phyloP scores from a whole-genome alignment of 2,888 invertebrate genomes.

The Notodonta dromedarius region DNA sequence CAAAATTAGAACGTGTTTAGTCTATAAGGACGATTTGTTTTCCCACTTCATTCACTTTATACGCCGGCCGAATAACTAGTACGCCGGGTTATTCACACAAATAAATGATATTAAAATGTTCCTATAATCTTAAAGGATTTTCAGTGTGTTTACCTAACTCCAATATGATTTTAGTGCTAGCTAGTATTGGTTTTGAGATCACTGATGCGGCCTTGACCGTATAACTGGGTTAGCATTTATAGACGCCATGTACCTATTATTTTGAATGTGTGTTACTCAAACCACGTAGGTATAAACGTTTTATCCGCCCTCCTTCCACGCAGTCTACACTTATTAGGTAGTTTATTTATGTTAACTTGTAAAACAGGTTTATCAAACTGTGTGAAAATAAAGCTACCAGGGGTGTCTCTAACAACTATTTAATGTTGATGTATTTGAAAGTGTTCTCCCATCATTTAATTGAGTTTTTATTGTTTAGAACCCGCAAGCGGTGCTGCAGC shows the following conservation, averaged over 20 bases:
- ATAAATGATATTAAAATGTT: slow-evolving; percentile 11
- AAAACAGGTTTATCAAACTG: no score
- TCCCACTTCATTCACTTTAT: slow-evolving; percentile 26
- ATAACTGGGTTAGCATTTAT: neutral
- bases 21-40: slow-evolving; percentile 40
- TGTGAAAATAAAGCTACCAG: no score
- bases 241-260: neutral
- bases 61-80: slow-evolving; percentile 15
- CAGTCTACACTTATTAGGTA: no score
- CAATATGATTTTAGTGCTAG: neutral
- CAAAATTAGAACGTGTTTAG: slow-evolving; percentile 43
- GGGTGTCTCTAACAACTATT: no score
- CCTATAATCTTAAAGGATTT: neutral
- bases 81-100: slow-evolving; percentile 13
- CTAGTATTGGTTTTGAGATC: neutral
- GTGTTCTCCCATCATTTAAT: neutral
- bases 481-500: slow-evolving; percentile 77
- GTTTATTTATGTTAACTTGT: no score
- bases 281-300: neutral
- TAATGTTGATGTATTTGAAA: neutral
- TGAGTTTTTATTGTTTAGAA: slow-evolving; percentile 60
- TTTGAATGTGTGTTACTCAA: neutral
- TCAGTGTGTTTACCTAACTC: neutral
- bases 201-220: neutral
- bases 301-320: no score